Percentiles rank a stretch among this genome's conserved stretches.
phyloP scores from a whole-genome alignment of 2,888 invertebrate species.

The Brachynemurus nebulosus region DNA sequence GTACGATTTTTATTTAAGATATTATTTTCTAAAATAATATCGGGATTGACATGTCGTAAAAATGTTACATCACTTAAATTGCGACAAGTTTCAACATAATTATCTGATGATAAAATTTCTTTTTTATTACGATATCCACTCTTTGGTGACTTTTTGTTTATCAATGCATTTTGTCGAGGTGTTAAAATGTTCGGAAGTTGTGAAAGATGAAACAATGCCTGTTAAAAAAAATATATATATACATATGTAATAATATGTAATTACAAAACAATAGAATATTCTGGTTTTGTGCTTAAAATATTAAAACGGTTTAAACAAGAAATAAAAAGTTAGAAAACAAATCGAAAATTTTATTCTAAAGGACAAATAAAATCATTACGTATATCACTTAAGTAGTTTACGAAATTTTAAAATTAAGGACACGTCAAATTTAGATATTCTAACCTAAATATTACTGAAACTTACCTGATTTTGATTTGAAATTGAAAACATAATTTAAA shows the following conservation, averaged over 20 bases:
- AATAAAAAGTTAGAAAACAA: too few relatives aligned
- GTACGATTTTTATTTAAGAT: conserved; percentile 21
- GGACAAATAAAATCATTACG: too few relatives aligned
- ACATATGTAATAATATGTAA: neutral
- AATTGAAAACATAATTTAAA: conserved; percentile 30
- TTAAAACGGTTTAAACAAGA: too few relatives aligned
- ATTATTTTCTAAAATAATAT: conserved; percentile 25
- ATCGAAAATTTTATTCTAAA: too few relatives aligned
- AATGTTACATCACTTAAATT: conserved; percentile 21
- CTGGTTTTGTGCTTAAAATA: too few relatives aligned
- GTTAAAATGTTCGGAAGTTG: conserved; percentile 32
- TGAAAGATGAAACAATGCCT: conserved; percentile 31
- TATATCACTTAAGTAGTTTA: too few relatives aligned
- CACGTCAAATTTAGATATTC: too few relatives aligned
- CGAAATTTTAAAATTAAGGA: too few relatives aligned
- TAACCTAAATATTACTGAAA: too few relatives aligned
- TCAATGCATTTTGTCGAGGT: conserved; percentile 28
- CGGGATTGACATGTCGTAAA: conserved; percentile 26
- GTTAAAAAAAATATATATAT: conserved; percentile 15
- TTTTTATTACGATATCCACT: conserved; percentile 14
- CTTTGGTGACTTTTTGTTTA: conserved; percentile 24
- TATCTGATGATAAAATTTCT: conserved; percentile 27
- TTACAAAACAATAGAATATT: too few relatives aligned
- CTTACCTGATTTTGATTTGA: conserved; percentile 37
- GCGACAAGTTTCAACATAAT: conserved; percentile 25